These are phyloP conservation scores for Salvelinus namaycush DNA, from an alignment of 2,113 vertebrate genomes.

Conservation along the genomic window DNA sequence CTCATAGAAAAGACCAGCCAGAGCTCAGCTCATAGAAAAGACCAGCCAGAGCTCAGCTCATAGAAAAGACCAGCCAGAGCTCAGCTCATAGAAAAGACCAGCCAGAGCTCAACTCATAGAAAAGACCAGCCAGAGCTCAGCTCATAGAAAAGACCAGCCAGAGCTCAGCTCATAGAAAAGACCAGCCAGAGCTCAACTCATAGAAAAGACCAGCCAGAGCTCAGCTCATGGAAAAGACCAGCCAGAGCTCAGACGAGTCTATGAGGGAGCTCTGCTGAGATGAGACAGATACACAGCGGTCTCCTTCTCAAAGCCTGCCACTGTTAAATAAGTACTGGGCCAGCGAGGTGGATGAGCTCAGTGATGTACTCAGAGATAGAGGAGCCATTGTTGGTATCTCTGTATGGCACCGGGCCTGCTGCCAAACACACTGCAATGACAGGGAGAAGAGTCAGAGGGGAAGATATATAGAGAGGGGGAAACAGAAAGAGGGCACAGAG, in stretches of 20 bases:
- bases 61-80: too few species aligned
- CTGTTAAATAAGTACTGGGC: conserved; percentile 62
- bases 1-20: too few species aligned
- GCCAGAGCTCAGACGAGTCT: conserved; percentile 18
- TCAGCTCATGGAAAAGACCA: too few species aligned
- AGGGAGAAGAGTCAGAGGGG: conserved; percentile 36
- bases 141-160: too few species aligned
- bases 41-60: too few species aligned
- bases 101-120: too few species aligned
- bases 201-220: too few species aligned
- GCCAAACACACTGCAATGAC: conserved; percentile 64
- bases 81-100: too few species aligned
- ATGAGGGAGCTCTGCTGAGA: conserved; percentile 40
- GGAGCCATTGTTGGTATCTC: conserved; percentile 64
- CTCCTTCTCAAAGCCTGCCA: conserved; percentile 48
- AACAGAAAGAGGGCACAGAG: background rate
- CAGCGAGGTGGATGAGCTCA: background rate
- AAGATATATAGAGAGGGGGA: background rate
- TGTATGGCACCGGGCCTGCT: conserved; percentile 59
- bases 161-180: too few species aligned
- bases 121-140: too few species aligned
- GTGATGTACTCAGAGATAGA: conserved; percentile 23
- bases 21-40: too few species aligned
- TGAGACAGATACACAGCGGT: conserved; percentile 39
- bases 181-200: too few species aligned